A percentile compares a stretch with the other conserved stretches of the same genome.
phyloP scores from a whole-genome alignment of 2,113 vertebrate genomes.

The Plectropomus leopardus region DNA sequence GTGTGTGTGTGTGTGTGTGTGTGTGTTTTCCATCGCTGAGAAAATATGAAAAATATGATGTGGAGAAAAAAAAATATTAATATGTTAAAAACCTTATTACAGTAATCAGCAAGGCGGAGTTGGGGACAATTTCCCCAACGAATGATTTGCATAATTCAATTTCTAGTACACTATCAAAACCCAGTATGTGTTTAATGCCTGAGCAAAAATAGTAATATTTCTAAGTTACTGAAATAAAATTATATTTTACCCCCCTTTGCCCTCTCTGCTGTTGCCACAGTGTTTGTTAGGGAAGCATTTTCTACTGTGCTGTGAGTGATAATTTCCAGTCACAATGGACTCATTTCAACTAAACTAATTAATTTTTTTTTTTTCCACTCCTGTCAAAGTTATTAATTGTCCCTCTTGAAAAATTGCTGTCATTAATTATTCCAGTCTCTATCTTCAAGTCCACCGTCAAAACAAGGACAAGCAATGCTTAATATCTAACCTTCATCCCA shows the following conservation, averaged over 20 bases:
- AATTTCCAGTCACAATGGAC: slow-evolving; percentile 46
- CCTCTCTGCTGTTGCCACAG: slow-evolving; percentile 45
- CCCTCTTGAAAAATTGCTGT: slow-evolving; percentile 43
- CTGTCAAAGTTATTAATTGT: slow-evolving; percentile 49
- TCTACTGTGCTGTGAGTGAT: slow-evolving; percentile 16
- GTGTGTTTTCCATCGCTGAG: slow-evolving; percentile 26
- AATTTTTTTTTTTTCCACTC: slow-evolving; percentile 27
- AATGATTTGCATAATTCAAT: slow-evolving; percentile 75
- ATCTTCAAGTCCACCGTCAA: slow-evolving; percentile 14
- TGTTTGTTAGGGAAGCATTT: slow-evolving; percentile 21
- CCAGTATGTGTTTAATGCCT: slow-evolving; percentile 52
- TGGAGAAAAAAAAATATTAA: slow-evolving; percentile 43
- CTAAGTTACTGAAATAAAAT: slow-evolving; percentile 52
- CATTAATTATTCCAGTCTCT: slow-evolving; percentile 45
- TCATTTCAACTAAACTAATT: slow-evolving; percentile 59
- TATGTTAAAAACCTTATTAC: slow-evolving; percentile 72
- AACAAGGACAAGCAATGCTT: slow-evolving; percentile 20
- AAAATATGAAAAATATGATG: slow-evolving; percentile 53
- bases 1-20: slow-evolving; percentile 10
- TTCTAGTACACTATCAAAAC: slow-evolving; percentile 69
- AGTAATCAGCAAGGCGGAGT: slow-evolving; percentile 65
- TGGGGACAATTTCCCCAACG: slow-evolving; percentile 56
- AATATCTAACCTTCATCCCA: background rate
- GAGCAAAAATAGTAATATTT: slow-evolving; percentile 51
- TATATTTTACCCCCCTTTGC: slow-evolving; percentile 34